phyloP scores from a whole-genome alignment of 2,113 vertebrate species.

The Campylomormyrus numenius region DNA sequence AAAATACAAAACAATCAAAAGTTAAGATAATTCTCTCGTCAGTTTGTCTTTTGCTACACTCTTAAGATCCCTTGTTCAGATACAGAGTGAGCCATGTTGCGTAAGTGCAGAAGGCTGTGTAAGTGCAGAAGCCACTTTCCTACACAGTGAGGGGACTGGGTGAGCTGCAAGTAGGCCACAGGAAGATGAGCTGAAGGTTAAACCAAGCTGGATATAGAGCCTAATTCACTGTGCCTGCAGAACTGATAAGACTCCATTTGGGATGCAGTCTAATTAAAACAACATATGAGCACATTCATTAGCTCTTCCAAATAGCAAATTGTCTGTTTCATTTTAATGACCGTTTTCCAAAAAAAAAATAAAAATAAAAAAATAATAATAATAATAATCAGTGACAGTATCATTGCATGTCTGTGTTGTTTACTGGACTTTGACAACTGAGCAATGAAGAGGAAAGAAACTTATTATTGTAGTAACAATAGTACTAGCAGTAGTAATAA shows the following conservation, averaged over 20 bases:
- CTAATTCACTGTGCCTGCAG: neutral
- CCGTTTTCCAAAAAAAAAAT: neutral
- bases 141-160: neutral
- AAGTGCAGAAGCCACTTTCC: neutral
- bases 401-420: neutral
- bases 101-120: neutral
- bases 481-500: neutral
- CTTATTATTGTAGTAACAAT: neutral
- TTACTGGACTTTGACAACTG: neutral
- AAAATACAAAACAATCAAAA: neutral
- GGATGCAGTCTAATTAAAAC: conserved; percentile 9
- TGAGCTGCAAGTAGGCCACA: neutral
- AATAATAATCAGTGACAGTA: neutral
- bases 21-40: neutral
- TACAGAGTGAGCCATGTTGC: neutral
- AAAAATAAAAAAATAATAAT: no score
- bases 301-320: conserved; percentile 1
- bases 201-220: neutral
- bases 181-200: neutral
- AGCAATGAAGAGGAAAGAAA: neutral
- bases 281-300: neutral
- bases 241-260: neutral
- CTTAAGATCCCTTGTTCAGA: neutral
- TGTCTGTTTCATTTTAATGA: conserved; percentile 13
- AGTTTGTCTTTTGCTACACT: neutral